A percentile compares a stretch with the other conserved stretches of the same genome.
Evolutionary conservation across 2,797 vertebrate genomes (phyloP).

Genomic region (Melanotaenia boesemani): DNA sequence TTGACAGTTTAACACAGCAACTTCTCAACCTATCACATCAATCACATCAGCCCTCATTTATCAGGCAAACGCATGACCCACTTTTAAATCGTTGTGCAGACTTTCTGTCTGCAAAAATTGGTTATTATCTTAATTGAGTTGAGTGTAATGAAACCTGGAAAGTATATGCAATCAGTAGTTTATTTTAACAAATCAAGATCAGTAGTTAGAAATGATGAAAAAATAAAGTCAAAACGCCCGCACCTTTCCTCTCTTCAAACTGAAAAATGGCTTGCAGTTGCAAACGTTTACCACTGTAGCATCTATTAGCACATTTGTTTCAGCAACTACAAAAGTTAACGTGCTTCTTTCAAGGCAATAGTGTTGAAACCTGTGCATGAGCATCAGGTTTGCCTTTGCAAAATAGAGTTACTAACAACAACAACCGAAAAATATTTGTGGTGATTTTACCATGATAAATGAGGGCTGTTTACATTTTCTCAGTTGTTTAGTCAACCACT

Average conservation of each 20-base stretch:
- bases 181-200: constrained; percentile 62
- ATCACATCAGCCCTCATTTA: constrained; percentile 75
- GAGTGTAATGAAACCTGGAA: constrained; percentile 14
- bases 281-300: constrained; percentile 25
- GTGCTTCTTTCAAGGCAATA: constrained; percentile 22
- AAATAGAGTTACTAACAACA: constrained; percentile 21
- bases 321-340: constrained; percentile 10
- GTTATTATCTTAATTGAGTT: constrained; percentile 1
- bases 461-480: constrained; percentile 66
- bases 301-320: constrained; percentile 11
- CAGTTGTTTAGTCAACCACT: constrained; percentile 37
- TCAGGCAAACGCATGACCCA: constrained; percentile 61
- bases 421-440: constrained; percentile 17
- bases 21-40: constrained; percentile 60
- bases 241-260: constrained; percentile 21
- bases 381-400: constrained; percentile 5
- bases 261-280: constrained; percentile 19
- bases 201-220: constrained; percentile 73
- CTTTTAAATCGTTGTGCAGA: constrained; percentile 30
- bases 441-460: constrained; percentile 69
- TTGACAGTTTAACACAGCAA: constrained; percentile 70
- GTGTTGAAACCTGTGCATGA: constrained; percentile 43
- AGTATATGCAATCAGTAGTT: constrained; percentile 75
- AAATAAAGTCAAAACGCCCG: constrained; percentile 26
- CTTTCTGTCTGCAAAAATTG: constrained; percentile 11